Evolutionary conservation across 2,797 vertebrate species (phyloP).

Genomic region (Hemibagrus guttatus): DNA sequence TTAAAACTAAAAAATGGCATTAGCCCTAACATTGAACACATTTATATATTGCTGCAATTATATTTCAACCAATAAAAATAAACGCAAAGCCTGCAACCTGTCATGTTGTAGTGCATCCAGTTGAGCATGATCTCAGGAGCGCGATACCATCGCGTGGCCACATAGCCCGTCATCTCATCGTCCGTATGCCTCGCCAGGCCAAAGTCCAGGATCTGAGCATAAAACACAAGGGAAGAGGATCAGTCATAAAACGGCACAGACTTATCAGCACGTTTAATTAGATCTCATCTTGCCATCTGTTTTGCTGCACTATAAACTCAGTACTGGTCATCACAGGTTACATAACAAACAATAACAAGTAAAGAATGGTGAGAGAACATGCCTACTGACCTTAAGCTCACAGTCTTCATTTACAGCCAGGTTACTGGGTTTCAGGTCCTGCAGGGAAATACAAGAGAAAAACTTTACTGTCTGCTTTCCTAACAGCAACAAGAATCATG

Average conservation of each 20-base stretch:
- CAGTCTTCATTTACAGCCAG: slow-evolving; percentile 85
- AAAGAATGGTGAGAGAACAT: neutral
- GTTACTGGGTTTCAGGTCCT: slow-evolving; percentile 98
- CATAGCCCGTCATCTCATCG: slow-evolving; percentile 98
- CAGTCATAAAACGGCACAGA: slow-evolving; percentile 24
- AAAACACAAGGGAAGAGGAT: neutral
- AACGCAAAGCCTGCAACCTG: slow-evolving; percentile 73
- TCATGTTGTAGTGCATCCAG: slow-evolving; percentile 99
- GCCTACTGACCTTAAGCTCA: slow-evolving; percentile 82
- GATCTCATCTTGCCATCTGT: slow-evolving; percentile 20
- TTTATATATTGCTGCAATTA: neutral
- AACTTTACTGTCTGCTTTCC: neutral
- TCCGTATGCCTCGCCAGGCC: slow-evolving; percentile 95
- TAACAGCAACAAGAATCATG: neutral
- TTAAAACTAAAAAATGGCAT: neutral
- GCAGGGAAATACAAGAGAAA: slow-evolving; percentile 38
- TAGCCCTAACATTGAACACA: neutral
- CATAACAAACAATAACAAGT: slow-evolving; percentile 27
- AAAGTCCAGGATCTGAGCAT: slow-evolving; percentile 92
- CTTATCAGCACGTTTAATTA: slow-evolving; percentile 29
- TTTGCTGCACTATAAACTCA: slow-evolving; percentile 30
- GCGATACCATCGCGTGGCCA: slow-evolving; percentile 95
- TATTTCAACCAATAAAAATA: neutral
- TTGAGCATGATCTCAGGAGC: slow-evolving; percentile 99
- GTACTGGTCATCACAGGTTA: slow-evolving; percentile 26